phyloP scores from a whole-genome alignment of 1,140 invertebrate genomes.

The Marisa cornuarietis region DNA sequence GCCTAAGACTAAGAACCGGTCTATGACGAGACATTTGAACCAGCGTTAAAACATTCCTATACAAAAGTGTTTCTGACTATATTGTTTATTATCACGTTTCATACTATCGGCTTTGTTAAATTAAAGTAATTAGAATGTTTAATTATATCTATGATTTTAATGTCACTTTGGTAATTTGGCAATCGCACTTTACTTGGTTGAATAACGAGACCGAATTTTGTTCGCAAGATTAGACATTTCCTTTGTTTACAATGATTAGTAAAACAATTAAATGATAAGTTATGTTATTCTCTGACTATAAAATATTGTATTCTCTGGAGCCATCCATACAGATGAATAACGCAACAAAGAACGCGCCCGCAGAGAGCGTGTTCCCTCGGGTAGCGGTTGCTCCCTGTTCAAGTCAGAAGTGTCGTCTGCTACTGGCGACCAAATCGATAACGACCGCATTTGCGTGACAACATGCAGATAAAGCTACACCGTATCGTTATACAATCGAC shows the following conservation, averaged over 20 bases:
- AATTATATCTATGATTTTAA: too few relatives aligned
- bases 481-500: background rate
- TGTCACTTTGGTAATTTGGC: too few relatives aligned
- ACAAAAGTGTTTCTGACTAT: too few relatives aligned
- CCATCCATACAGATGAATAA: background rate
- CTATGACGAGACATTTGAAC: too few relatives aligned
- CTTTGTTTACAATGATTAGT: background rate
- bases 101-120: too few relatives aligned
- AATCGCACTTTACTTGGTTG: too few relatives aligned
- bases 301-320: background rate
- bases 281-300: background rate
- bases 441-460: conserved; percentile 3
- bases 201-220: too few relatives aligned
- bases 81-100: too few relatives aligned
- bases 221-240: background rate
- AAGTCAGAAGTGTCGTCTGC: conserved; percentile 3
- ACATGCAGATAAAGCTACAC: background rate
- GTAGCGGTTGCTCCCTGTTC: background rate
- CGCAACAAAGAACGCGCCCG: background rate
- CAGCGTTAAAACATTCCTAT: too few relatives aligned
- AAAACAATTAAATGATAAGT: background rate
- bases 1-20: too few relatives aligned
- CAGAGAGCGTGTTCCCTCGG: background rate
- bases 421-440: conserved; percentile 3
- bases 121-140: too few relatives aligned